Evolutionary conservation across 2,113 vertebrate genomes (phyloP).

Genomic region (Colossoma macropomum): DNA sequence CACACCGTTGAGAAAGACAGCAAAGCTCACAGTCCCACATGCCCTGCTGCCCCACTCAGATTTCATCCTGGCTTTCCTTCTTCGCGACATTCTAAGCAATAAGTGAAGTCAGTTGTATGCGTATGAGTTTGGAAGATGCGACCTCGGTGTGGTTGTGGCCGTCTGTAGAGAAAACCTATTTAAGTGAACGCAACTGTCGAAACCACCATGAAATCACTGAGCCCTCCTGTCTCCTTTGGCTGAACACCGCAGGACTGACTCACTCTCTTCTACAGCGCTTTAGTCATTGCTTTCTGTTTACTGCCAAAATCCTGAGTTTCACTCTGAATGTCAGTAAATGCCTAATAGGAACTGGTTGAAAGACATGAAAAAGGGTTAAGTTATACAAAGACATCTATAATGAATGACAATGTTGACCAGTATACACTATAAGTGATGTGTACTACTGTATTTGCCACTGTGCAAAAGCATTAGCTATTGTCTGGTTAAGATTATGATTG

Average conservation of each 20-base stretch:
- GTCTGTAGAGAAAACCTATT: background rate
- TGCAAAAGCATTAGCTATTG: background rate
- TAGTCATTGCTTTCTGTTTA: background rate
- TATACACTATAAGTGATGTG: no score
- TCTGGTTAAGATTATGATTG: background rate
- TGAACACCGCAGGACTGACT: constrained; percentile 16
- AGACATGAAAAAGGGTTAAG: background rate
- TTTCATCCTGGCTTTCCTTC: background rate
- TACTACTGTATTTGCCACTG: background rate
- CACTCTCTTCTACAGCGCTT: background rate
- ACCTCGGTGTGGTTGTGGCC: background rate
- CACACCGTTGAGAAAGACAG: background rate
- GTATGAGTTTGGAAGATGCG: background rate
- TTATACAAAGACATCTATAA: background rate
- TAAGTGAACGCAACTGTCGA: background rate
- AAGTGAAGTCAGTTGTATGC: no score
- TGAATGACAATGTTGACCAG: no score
- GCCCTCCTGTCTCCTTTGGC: background rate
- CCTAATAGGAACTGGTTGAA: background rate
- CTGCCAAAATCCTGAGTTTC: background rate
- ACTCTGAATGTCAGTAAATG: background rate
- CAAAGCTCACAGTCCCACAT: background rate
- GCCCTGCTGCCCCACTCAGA: background rate
- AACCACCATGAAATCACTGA: background rate
- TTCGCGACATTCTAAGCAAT: background rate